Percentiles rank a stretch among this genome's conserved stretches.
These are phyloP conservation scores for Euzetes globulus DNA, from an alignment of 2,888 invertebrate genomes.

Conservation along the genomic window DNA sequence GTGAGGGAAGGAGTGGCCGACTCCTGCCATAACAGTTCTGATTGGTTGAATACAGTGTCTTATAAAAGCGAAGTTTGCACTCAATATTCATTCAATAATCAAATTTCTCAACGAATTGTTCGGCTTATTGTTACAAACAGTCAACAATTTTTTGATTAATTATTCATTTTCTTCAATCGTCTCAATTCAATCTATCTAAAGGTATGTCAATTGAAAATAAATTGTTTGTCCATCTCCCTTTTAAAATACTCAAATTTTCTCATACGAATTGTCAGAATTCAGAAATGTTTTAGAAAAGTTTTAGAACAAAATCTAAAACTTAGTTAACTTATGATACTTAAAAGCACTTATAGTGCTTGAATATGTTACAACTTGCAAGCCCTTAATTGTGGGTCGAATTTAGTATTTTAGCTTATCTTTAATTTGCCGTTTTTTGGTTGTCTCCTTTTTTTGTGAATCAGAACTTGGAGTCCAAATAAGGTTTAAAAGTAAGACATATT, in stretches of 20 bases:
- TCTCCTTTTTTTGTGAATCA: no score
- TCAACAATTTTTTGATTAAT: not conserved
- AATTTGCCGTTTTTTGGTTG: no score
- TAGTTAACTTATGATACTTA: no score
- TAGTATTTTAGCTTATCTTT: no score
- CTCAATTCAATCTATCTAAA: not conserved
- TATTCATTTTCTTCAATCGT: not conserved
- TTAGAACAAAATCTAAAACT: no score
- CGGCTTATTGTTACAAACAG: not conserved
- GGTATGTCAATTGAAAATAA: not conserved
- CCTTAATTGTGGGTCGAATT: no score
- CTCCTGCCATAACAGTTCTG: not conserved
- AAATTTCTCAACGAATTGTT: constrained; percentile 5
- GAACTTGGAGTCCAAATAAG: not conserved
- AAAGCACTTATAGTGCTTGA: no score
- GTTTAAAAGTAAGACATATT: not conserved
- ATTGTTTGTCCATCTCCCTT: no score
- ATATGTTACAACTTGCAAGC: no score
- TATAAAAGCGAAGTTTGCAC: not conserved
- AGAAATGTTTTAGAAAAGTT: no score
- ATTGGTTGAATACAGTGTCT: not conserved
- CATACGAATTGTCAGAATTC: no score
- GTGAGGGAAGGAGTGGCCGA: not conserved
- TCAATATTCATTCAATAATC: not conserved
- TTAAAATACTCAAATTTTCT: no score